phyloP scores from a whole-genome alignment of 2,113 vertebrate genomes.

The Isurus oxyrinchus region DNA sequence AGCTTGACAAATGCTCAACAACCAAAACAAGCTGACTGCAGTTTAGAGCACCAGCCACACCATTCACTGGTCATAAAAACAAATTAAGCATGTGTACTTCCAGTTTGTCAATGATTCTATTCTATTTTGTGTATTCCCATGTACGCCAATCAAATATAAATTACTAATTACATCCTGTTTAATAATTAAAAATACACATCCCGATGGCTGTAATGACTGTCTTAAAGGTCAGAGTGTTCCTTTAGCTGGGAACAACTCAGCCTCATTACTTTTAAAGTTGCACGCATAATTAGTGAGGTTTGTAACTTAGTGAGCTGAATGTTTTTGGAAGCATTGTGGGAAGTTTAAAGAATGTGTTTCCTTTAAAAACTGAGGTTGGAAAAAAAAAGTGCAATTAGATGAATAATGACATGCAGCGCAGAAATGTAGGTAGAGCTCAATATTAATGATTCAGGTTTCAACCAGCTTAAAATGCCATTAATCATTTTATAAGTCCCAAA shows the following conservation, averaged over 20 bases:
- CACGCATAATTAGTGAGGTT: background rate
- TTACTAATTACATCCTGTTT: background rate
- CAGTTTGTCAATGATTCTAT: background rate
- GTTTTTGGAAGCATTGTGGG: background rate
- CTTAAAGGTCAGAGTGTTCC: background rate
- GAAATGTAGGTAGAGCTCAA: conserved; percentile 1
- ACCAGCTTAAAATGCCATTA: background rate
- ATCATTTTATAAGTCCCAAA: conserved; percentile 17
- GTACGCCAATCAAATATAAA: background rate
- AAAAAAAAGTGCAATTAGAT: conserved; percentile 3
- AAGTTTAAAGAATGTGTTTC: background rate
- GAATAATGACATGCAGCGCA: background rate
- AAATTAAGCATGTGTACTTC: background rate
- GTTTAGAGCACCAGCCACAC: background rate
- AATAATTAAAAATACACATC: background rate
- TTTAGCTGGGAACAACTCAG: background rate
- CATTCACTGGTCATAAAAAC: background rate
- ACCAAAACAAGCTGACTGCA: background rate
- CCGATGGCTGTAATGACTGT: background rate
- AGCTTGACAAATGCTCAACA: background rate
- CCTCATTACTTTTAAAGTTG: background rate
- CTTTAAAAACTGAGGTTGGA: background rate
- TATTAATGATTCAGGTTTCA: conserved; percentile 17
- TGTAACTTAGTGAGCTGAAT: background rate
- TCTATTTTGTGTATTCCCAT: background rate